Conservation (phyloP, 2,113 vertebrate genomes). For the Ondatra zibethicus region DNA sequence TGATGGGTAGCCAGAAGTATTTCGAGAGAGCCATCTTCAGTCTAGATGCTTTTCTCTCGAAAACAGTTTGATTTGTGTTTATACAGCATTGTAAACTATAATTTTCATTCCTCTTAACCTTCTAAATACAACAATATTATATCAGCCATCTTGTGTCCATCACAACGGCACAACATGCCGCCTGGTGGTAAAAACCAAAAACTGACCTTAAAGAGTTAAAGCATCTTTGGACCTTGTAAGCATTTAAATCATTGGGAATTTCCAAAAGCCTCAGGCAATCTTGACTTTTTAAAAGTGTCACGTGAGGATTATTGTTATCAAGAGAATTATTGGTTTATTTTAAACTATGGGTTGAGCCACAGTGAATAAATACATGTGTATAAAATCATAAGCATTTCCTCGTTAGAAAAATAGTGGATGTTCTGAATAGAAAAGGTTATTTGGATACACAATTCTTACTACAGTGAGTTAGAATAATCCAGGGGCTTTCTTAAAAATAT, state of each 20-base stretch:
- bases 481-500: conserved; percentile 16
- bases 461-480: conserved; percentile 39
- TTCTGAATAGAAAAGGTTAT: conserved; percentile 48
- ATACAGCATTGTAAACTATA: conserved; percentile 26
- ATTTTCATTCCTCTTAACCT: conserved; percentile 10
- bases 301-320: background rate
- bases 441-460: conserved; percentile 37
- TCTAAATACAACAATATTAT: background rate
- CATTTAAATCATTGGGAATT: conserved; percentile 47
- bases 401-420: conserved; percentile 2
- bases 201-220: conserved; percentile 53
- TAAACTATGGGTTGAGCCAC: conserved; percentile 26
- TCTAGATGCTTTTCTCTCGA: conserved; percentile 16
- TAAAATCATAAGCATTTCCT: background rate
- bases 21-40: conserved; percentile 42
- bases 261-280: conserved; percentile 8
- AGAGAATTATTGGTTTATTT: conserved; percentile 11
- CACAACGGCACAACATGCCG: conserved; percentile 43
- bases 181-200: conserved; percentile 62
- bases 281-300: conserved; percentile 38
- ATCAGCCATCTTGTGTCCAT: background rate
- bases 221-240: conserved; percentile 51
- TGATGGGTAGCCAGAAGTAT: background rate
- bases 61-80: conserved; percentile 56
- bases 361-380: background rate